phyloP scores from a whole-genome alignment of 1,140 invertebrate genomes.

The Diabrotica undecimpunctata region DNA sequence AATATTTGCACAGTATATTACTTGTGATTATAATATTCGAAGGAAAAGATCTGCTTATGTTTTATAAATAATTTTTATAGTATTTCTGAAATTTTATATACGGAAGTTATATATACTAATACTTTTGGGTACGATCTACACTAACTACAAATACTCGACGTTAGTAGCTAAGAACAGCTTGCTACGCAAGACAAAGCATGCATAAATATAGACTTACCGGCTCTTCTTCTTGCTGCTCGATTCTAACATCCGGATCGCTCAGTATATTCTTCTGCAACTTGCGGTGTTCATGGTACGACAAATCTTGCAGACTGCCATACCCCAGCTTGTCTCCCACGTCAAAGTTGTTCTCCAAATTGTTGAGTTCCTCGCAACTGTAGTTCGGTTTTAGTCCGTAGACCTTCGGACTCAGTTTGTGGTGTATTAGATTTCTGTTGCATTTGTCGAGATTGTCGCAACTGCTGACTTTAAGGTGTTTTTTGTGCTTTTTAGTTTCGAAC shows the following conservation, averaged over 20 bases:
- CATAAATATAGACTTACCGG: conserved; percentile 24
- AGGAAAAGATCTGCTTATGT: too few species aligned
- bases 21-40: too few species aligned
- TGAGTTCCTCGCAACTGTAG: conserved; percentile 59
- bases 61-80: too few species aligned
- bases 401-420: conserved; percentile 57
- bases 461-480: conserved; percentile 33
- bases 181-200: too few species aligned
- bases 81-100: too few species aligned
- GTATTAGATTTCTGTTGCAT: conserved; percentile 26
- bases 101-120: too few species aligned
- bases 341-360: conserved; percentile 50
- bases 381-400: conserved; percentile 52
- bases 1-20: too few species aligned
- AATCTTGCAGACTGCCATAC: conserved; percentile 44
- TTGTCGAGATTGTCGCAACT: conserved; percentile 41
- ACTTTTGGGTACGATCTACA: too few species aligned
- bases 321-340: conserved; percentile 38
- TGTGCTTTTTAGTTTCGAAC: conserved; percentile 35
- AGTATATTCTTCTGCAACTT: conserved; percentile 30
- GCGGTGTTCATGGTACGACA: conserved; percentile 30
- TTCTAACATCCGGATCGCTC: conserved; percentile 45
- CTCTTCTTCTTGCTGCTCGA: conserved; percentile 15
- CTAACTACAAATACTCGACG: too few species aligned
- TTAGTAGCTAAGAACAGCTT: too few species aligned